Evolutionary conservation across 2,113 vertebrate species (phyloP).

Genomic region (Podocnemis expansa): DNA sequence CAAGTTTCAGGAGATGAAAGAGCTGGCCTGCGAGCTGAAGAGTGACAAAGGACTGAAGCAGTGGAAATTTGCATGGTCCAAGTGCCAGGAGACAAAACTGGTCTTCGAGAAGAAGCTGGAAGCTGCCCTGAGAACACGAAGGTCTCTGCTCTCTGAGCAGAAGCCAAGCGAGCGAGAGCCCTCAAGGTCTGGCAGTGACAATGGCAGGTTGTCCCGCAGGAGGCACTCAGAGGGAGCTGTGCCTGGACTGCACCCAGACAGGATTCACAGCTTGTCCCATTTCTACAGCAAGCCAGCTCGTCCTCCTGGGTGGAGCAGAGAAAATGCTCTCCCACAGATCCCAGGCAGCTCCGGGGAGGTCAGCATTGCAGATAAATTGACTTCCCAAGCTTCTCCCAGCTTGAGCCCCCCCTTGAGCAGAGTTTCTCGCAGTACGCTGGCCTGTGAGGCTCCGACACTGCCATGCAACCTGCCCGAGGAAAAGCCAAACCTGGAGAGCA

Average conservation of each 20-base stretch:
- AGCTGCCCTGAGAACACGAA: conserved; percentile 73
- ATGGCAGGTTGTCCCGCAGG: background rate
- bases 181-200: background rate
- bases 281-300: conserved; percentile 53
- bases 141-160: conserved; percentile 15
- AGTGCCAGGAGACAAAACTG: conserved; percentile 86
- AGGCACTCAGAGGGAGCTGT: conserved; percentile 50
- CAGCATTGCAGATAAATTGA: background rate
- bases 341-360: conserved; percentile 15
- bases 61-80: conserved; percentile 86
- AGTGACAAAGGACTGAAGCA: conserved; percentile 83
- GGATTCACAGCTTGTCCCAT: conserved; percentile 42
- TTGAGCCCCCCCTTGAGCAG: background rate
- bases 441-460: conserved; percentile 41
- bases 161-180: background rate
- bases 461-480: conserved; percentile 58
- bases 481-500: conserved; percentile 42
- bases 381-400: background rate
- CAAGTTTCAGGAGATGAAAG: conserved; percentile 87
- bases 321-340: conserved; percentile 5
- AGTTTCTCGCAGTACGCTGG: background rate
- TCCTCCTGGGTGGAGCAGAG: conserved; percentile 51
- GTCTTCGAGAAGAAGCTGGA: conserved; percentile 87
- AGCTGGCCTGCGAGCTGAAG: conserved; percentile 82
- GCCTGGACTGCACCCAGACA: conserved; percentile 51